Conservation (phyloP, 1,140 invertebrate species). For the Adelges cooleyi region DNA sequence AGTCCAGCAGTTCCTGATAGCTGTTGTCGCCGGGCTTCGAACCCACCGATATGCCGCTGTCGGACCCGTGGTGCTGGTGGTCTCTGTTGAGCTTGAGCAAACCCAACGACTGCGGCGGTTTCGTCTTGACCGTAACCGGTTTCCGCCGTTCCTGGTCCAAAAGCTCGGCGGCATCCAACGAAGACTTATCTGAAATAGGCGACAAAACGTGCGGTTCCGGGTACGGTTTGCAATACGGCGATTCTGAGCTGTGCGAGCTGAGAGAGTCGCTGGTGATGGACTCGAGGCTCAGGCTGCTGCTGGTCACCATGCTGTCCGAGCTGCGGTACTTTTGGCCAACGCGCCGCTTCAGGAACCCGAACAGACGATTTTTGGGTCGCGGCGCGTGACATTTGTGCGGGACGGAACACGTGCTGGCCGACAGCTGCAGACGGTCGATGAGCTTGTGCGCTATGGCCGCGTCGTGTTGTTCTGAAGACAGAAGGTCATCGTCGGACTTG, state of each 20-base stretch:
- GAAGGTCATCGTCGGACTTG: constrained; percentile 40
- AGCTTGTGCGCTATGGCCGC: constrained; percentile 4
- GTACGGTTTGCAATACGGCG: constrained; percentile 41
- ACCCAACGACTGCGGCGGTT: constrained; percentile 34
- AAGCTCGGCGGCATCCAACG: constrained; percentile 48
- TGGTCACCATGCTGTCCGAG: constrained; percentile 73
- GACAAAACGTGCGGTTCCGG: constrained; percentile 55
- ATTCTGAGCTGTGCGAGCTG: constrained; percentile 72
- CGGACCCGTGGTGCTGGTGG: constrained; percentile 56
- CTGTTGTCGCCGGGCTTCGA: constrained; percentile 13
- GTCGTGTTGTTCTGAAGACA: constrained; percentile 20
- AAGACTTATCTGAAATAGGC: constrained; percentile 82
- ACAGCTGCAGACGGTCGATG: neutral
- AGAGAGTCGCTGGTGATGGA: constrained; percentile 61
- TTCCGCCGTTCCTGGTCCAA: constrained; percentile 8
- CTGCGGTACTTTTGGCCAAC: constrained; percentile 55
- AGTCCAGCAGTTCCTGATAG: constrained; percentile 49
- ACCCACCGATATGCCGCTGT: constrained; percentile 73
- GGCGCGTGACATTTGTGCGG: constrained; percentile 34
- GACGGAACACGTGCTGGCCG: constrained; percentile 35
- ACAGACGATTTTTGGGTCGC: constrained; percentile 30
- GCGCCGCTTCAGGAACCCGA: neutral
- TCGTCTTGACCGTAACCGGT: constrained; percentile 39
- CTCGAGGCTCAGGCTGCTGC: constrained; percentile 67
- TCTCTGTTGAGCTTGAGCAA: constrained; percentile 36